Conservation (phyloP, 2,113 vertebrate species). For the Chitala chitala region DNA sequence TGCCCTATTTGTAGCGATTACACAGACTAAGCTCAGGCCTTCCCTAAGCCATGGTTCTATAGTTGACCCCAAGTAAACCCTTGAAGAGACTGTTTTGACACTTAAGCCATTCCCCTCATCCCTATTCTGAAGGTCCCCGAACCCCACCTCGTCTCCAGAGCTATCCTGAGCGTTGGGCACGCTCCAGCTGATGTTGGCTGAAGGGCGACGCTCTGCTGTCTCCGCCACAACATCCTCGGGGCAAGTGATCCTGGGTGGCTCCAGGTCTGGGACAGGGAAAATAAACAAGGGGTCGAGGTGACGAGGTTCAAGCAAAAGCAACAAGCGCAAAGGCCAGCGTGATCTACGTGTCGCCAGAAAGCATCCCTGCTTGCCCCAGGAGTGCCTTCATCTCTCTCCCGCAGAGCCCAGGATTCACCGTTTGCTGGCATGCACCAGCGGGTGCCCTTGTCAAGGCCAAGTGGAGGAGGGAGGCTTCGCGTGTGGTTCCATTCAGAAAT, state of each 20-base stretch:
- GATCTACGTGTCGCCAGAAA: conserved; percentile 18
- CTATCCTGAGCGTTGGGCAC: conserved; percentile 76
- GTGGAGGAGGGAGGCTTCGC: too few relatives aligned
- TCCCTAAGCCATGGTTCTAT: neutral
- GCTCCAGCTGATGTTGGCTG: conserved; percentile 79
- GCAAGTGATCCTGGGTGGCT: conserved; percentile 77
- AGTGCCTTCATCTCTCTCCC: neutral
- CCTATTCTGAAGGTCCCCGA: too few relatives aligned
- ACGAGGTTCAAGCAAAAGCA: neutral
- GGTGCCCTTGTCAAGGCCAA: too few relatives aligned
- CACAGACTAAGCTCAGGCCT: neutral
- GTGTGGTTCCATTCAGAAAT: too few relatives aligned
- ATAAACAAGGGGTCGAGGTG: neutral
- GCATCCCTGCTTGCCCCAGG: conserved; percentile 37
- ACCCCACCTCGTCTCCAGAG: conserved; percentile 78
- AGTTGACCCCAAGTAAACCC: neutral
- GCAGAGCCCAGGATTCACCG: too few relatives aligned
- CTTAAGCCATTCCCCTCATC: neutral
- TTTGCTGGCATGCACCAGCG: too few relatives aligned
- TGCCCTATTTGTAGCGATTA: neutral
- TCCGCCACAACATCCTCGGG: conserved; percentile 71
- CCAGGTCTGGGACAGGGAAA: conserved; percentile 63
- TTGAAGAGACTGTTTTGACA: too few relatives aligned
- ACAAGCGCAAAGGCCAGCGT: neutral
- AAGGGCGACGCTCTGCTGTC: conserved; percentile 76